phyloP scores from a whole-genome alignment of 1,140 invertebrate species.

The Drosophila parvula region DNA sequence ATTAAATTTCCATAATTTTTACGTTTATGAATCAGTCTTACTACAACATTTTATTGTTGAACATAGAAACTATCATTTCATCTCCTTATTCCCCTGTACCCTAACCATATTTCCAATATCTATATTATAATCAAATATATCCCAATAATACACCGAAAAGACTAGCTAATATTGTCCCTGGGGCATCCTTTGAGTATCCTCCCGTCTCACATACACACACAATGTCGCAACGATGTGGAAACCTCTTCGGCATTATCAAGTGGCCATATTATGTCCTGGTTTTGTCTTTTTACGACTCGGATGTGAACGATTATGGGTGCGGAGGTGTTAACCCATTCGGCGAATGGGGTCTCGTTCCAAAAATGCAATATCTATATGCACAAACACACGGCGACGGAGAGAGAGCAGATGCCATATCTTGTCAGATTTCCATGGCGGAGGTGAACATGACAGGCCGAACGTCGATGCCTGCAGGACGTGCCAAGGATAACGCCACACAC shows the following conservation, averaged over 20 bases:
- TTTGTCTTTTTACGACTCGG: constrained; percentile 59
- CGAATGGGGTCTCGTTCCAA: constrained; percentile 1
- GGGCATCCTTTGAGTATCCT: constrained; percentile 9
- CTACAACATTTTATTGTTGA: too few species aligned
- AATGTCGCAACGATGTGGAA: constrained; percentile 2
- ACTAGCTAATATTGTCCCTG: constrained; percentile 6
- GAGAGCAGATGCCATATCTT: constrained; percentile 68
- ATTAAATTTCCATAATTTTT: too few species aligned
- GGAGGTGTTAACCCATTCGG: constrained; percentile 18
- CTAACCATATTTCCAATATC: neutral
- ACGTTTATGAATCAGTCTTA: too few species aligned
- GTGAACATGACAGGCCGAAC: constrained; percentile 56
- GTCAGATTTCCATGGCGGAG: constrained; percentile 69
- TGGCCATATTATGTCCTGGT: constrained; percentile 55
- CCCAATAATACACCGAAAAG: neutral
- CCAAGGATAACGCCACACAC: constrained; percentile 69
- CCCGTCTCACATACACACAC: constrained; percentile 10
- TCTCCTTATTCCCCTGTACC: too few species aligned
- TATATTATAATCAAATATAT: neutral
- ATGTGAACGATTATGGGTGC: constrained; percentile 69
- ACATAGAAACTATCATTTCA: neutral
- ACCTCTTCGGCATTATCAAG: constrained; percentile 45
- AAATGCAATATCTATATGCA: constrained; percentile 59
- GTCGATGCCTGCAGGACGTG: constrained; percentile 66
- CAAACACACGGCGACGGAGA: constrained; percentile 27